Evolutionary conservation across 2,888 invertebrate genomes (phyloP).

Genomic region (Cheilosia vernalis): DNA sequence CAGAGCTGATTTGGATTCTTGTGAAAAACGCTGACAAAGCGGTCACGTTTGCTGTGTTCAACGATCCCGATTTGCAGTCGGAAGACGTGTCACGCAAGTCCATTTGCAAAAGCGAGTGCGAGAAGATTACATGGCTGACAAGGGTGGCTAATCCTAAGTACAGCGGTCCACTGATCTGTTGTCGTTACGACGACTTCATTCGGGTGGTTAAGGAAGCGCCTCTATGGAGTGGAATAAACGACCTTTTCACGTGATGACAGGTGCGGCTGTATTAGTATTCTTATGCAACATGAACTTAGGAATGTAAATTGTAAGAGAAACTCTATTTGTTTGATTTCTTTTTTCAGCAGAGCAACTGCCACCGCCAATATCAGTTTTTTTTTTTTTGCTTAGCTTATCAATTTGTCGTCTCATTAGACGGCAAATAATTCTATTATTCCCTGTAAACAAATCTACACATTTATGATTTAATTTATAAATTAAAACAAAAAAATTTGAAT

Average conservation of each 20-base stretch:
- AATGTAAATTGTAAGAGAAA: constrained; percentile 11
- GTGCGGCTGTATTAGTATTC: not conserved
- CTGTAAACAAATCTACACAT: constrained; percentile 31
- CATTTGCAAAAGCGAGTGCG: constrained; percentile 77
- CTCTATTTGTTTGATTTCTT: not conserved
- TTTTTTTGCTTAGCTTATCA: constrained; percentile 5
- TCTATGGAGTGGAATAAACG: constrained; percentile 54
- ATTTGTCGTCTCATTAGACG: constrained; percentile 3
- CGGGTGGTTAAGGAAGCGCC: constrained; percentile 61
- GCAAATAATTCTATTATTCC: constrained; percentile 13
- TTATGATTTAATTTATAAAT: constrained; percentile 38
- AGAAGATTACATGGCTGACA: constrained; percentile 77
- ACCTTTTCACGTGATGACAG: constrained; percentile 42
- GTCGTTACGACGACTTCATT: constrained; percentile 61
- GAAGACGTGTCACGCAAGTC: constrained; percentile 66
- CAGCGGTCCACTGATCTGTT: constrained; percentile 62
- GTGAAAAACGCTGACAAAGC: constrained; percentile 76
- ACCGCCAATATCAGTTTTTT: not conserved
- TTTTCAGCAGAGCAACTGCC: constrained; percentile 16
- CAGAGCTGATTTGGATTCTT: constrained; percentile 78
- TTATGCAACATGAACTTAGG: constrained; percentile 37
- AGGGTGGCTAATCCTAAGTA: constrained; percentile 54
- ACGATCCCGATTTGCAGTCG: constrained; percentile 74
- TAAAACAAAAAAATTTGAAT: constrained; percentile 14
- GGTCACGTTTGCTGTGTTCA: constrained; percentile 77